Percentiles rank a stretch among this genome's conserved stretches.
These are phyloP conservation scores for Helicoverpa armigera DNA, from an alignment of 1,140 invertebrate genomes.

Conservation along the genomic window DNA sequence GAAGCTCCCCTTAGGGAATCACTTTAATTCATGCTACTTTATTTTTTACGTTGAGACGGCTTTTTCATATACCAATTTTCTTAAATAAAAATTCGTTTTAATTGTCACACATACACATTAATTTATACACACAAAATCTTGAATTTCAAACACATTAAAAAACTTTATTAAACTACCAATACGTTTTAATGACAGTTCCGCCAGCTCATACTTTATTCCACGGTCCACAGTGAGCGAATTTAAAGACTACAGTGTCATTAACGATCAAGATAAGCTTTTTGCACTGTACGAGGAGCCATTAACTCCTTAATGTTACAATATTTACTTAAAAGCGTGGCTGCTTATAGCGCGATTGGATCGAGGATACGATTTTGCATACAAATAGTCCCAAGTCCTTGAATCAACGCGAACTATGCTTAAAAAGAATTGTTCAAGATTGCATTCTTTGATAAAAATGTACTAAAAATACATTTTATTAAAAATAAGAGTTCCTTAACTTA, in stretches of 20 bases:
- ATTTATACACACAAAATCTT: no score
- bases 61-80: no score
- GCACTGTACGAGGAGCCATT: slow-evolving; percentile 20
- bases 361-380: slow-evolving; percentile 39
- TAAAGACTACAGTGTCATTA: slow-evolving; percentile 27
- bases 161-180: neutral
- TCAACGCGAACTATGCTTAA: slow-evolving; percentile 1
- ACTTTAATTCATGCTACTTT: no score
- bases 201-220: neutral
- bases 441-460: slow-evolving; percentile 7
- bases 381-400: slow-evolving; percentile 37
- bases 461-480: slow-evolving; percentile 12
- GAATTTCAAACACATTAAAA: no score
- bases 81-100: no score
- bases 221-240: neutral
- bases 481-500: no score
- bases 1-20: no score
- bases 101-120: no score
- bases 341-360: slow-evolving; percentile 25
- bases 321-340: slow-evolving; percentile 30
- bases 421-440: slow-evolving; percentile 15
- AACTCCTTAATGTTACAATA: slow-evolving; percentile 31
- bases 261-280: slow-evolving; percentile 37
- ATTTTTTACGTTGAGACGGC: no score
- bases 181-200: neutral